Conservation (phyloP, 1,140 invertebrate species). For the Meloidogyne chitwoodi region DNA sequence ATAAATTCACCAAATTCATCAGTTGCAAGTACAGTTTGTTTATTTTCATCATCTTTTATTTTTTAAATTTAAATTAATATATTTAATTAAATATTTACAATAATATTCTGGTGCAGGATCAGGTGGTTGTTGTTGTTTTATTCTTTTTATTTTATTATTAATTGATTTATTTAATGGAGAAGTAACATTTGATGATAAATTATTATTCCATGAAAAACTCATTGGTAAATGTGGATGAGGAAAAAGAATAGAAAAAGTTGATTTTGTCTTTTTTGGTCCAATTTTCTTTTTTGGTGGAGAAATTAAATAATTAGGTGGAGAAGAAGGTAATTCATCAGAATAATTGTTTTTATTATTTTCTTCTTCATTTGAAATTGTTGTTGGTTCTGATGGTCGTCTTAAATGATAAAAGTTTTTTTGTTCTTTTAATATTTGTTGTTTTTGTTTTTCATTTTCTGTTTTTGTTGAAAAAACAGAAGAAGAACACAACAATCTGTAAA, state of each 20-base stretch:
- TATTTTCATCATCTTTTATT: background rate
- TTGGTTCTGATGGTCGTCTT: background rate
- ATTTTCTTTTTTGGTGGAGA: constrained; percentile 13
- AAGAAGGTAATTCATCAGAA: background rate
- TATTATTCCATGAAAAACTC: constrained; percentile 17
- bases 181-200: background rate
- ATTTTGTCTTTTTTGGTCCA: constrained; percentile 15
- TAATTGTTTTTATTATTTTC: background rate
- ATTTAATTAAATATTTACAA: background rate
- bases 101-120: background rate
- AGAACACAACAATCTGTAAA: background rate
- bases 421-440: background rate
- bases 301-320: constrained; percentile 15
- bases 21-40: background rate
- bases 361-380: background rate
- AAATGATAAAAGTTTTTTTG: background rate
- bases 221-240: constrained; percentile 3
- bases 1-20: background rate
- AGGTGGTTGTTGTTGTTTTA: background rate
- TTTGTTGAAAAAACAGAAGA: background rate
- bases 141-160: background rate
- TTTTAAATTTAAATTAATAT: background rate
- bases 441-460: background rate
- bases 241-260: constrained; percentile 8
- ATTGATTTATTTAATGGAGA: background rate